These are phyloP conservation scores for Temnopleurus reevesii DNA, from an alignment of 53 echinoderm and acorn worm genomes.

Conservation along the genomic window DNA sequence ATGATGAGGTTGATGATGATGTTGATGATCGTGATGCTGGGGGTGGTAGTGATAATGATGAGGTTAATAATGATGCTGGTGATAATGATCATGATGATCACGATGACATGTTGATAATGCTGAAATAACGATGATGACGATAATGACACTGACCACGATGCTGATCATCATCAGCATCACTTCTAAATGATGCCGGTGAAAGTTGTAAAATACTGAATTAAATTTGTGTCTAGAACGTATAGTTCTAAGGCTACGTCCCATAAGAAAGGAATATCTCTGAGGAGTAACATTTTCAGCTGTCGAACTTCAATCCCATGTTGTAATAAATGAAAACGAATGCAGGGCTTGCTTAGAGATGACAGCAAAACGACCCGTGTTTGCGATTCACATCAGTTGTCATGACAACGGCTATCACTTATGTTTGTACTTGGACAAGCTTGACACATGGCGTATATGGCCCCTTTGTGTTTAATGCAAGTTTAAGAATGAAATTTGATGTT, in stretches of 20 bases:
- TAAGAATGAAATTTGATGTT: neutral
- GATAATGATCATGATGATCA: no score
- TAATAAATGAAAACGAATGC: constrained; percentile 7
- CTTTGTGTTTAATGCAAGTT: neutral
- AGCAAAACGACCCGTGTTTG: constrained; percentile 17
- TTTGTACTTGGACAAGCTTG: neutral
- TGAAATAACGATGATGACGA: no score
- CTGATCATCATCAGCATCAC: no score
- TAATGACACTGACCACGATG: no score
- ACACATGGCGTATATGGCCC: neutral
- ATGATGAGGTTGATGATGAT: no score
- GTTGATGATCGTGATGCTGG: no score
- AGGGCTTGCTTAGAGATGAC: neutral
- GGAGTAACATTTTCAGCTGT: constrained; percentile 1
- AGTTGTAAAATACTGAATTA: neutral
- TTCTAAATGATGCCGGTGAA: no score
- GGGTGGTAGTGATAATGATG: no score
- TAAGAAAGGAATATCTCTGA: neutral
- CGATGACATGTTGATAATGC: no score
- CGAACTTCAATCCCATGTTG: neutral
- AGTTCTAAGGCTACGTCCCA: neutral
- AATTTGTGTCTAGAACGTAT: neutral
- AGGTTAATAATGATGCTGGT: no score
- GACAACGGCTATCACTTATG: neutral
- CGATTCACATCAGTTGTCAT: neutral